These are phyloP conservation scores for Eupeodes latifasciatus DNA, from an alignment of 2,888 invertebrate genomes.

Conservation along the genomic window DNA sequence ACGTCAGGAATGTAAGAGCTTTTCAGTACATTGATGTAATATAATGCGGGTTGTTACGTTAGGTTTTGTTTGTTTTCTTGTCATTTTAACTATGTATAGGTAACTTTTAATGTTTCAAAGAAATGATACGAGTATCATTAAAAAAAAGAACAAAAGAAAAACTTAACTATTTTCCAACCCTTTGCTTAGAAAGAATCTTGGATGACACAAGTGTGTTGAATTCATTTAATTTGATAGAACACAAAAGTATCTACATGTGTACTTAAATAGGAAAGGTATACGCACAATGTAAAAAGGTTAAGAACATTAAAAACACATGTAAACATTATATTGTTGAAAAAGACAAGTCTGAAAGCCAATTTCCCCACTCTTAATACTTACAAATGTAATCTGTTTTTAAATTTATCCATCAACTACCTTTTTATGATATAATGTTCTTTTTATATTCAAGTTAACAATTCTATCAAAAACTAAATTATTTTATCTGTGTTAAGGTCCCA, in stretches of 20 bases:
- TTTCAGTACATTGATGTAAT: neutral
- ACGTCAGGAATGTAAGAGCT: neutral
- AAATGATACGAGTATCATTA: neutral
- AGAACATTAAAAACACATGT: no score
- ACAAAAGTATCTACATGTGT: no score
- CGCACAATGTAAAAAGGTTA: no score
- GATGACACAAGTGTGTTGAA: neutral
- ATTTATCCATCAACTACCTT: no score
- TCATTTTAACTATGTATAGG: neutral
- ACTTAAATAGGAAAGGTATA: no score
- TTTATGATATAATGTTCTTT: no score
- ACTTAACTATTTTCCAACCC: neutral
- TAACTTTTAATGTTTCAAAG: neutral
- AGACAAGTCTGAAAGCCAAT: no score
- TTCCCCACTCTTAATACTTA: no score
- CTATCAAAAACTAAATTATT: neutral
- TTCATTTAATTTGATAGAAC: no score
- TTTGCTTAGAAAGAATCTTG: neutral
- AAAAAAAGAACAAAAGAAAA: neutral
- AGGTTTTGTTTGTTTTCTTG: neutral
- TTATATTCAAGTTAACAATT: neutral
- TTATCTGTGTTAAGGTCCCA: no score
- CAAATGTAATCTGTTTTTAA: no score
- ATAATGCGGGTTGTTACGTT: neutral
- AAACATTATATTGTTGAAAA: no score